These are phyloP conservation scores for Eristalis arbustorum DNA, from an alignment of 2,888 invertebrate species.

Conservation along the genomic window DNA sequence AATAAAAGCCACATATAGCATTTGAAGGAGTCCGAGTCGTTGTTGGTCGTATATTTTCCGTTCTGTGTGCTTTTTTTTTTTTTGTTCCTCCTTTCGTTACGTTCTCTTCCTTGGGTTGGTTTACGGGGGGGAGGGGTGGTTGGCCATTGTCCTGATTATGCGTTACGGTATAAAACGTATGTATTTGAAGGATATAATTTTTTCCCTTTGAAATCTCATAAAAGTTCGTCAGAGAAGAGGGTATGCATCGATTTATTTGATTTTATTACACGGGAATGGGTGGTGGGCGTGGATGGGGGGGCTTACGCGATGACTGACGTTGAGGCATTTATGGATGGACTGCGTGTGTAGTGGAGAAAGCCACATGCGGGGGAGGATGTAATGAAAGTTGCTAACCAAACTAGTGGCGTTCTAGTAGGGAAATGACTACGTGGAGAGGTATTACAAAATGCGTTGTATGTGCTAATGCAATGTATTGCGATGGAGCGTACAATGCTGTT, in stretches of 20 bases:
- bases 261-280: slow-evolving; percentile 8
- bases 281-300: not conserved
- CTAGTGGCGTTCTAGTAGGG: not conserved
- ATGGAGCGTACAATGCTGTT: no score
- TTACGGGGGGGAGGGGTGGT: slow-evolving; percentile 38
- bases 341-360: not conserved
- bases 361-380: not conserved
- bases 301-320: not conserved
- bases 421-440: no score
- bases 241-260: slow-evolving; percentile 53
- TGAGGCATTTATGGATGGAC: not conserved
- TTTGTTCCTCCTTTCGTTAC: not conserved
- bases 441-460: no score
- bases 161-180: slow-evolving; percentile 39
- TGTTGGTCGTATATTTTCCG: not conserved
- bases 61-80: not conserved
- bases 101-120: slow-evolving; percentile 7
- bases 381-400: not conserved
- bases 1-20: slow-evolving; percentile 62
- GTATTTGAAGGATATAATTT: slow-evolving; percentile 55
- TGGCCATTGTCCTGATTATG: slow-evolving; percentile 68
- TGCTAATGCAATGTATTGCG: no score
- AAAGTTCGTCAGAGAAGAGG: slow-evolving; percentile 29
- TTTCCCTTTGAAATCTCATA: slow-evolving; percentile 44
- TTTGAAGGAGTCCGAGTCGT: slow-evolving; percentile 56